These are phyloP conservation scores for Sparus aurata DNA, from an alignment of 2,797 vertebrate genomes.

Conservation along the genomic window DNA sequence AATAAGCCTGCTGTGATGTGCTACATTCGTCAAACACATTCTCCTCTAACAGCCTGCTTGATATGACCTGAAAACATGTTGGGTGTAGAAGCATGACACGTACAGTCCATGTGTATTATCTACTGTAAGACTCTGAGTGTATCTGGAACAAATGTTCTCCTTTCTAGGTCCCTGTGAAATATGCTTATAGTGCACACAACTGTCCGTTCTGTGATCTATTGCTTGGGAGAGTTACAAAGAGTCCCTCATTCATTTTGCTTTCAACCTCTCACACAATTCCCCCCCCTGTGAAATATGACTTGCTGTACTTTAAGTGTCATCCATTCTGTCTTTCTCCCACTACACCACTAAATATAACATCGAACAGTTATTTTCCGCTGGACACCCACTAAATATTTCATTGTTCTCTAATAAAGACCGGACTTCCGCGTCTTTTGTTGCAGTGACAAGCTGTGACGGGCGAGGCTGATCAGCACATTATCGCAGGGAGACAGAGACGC, in stretches of 20 bases:
- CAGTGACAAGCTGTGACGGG: constrained; percentile 48
- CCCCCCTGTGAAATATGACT: constrained; percentile 79
- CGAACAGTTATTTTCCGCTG: constrained; percentile 61
- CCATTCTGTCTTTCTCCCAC: constrained; percentile 59
- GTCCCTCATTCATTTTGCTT: constrained; percentile 81
- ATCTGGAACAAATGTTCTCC: constrained; percentile 41
- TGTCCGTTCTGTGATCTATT: constrained; percentile 78
- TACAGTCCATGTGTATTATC: constrained; percentile 2
- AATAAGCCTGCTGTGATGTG: neutral
- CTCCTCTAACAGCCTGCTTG: neutral
- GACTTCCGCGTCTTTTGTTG: constrained; percentile 55
- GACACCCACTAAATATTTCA: constrained; percentile 72
- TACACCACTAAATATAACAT: constrained; percentile 79
- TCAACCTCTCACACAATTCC: constrained; percentile 70
- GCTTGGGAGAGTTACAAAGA: constrained; percentile 69
- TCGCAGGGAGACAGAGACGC: constrained; percentile 42
- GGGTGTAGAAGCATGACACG: neutral
- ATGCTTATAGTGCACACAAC: constrained; percentile 74
- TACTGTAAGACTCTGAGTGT: neutral
- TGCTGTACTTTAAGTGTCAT: constrained; percentile 60
- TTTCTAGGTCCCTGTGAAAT: constrained; percentile 69
- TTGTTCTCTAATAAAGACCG: constrained; percentile 58
- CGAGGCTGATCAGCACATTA: constrained; percentile 57
- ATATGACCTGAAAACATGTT: neutral
- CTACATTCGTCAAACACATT: neutral